Evolutionary conservation across 2,888 invertebrate species (phyloP).

Genomic region (Platynereis dumerilii): DNA sequence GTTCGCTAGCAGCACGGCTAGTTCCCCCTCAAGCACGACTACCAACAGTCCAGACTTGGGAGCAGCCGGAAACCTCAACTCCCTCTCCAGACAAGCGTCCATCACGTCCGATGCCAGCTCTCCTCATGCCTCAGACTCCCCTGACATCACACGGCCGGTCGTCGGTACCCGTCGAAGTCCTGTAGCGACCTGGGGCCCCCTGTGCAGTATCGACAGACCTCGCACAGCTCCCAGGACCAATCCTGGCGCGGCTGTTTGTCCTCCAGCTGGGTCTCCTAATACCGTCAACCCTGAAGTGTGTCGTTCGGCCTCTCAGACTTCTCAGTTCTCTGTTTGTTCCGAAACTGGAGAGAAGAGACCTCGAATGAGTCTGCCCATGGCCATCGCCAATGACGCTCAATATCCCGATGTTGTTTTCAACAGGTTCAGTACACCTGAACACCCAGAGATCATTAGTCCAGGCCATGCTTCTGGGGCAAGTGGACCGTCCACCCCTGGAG

Average conservation of each 20-base stretch:
- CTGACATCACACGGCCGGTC: not conserved
- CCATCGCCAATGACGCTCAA: conserved; percentile 14
- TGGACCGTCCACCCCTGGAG: not conserved
- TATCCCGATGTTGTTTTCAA: conserved; percentile 8
- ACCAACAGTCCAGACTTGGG: not conserved
- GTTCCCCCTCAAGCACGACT: not conserved
- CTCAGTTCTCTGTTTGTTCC: conserved; percentile 28
- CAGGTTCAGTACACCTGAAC: not conserved
- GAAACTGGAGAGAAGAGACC: conserved; percentile 30
- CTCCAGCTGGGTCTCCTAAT: not conserved
- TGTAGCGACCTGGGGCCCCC: not conserved
- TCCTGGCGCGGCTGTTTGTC: no score
- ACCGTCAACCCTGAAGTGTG: not conserved
- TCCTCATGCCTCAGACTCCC: conserved; percentile 5
- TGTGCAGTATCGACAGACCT: not conserved
- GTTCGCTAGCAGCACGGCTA: not conserved
- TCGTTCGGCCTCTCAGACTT: conserved; percentile 20
- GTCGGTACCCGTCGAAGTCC: not conserved
- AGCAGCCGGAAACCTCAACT: not conserved
- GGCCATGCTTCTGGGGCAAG: not conserved
- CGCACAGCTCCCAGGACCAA: not conserved
- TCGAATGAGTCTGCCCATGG: conserved; percentile 3
- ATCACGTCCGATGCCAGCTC: not conserved
- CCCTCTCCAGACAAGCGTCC: not conserved
- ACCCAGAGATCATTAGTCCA: not conserved